These are phyloP conservation scores for Phaenicophaeus curvirostris DNA, from an alignment of 2,797 vertebrate species.

Conservation along the genomic window DNA sequence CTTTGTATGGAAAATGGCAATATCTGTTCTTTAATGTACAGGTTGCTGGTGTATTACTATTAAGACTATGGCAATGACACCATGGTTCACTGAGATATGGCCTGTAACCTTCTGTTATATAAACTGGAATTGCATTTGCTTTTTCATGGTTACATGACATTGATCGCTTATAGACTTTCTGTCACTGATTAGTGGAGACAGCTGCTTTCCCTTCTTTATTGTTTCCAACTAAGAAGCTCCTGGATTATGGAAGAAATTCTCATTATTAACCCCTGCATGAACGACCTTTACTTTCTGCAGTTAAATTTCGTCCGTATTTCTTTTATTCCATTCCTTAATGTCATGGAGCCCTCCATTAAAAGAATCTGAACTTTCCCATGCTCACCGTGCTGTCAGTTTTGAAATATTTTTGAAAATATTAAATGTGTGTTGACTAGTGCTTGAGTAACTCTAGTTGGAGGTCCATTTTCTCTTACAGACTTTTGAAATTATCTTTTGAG, in stretches of 20 bases:
- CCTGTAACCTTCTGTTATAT: not conserved
- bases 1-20: not conserved
- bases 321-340: slow-evolving; percentile 14
- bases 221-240: slow-evolving; percentile 42
- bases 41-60: not conserved
- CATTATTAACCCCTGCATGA: slow-evolving; percentile 27
- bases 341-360: not conserved
- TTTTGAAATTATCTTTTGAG: not conserved
- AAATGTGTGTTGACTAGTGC: not conserved
- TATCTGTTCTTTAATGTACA: not conserved
- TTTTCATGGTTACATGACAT: not conserved
- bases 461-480: not conserved
- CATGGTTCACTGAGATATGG: not conserved
- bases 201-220: slow-evolving; percentile 31
- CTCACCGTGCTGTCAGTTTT: not conserved
- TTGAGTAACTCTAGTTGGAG: not conserved
- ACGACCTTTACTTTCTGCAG: slow-evolving; percentile 48
- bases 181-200: slow-evolving; percentile 35
- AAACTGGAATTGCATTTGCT: not conserved
- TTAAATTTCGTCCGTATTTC: slow-evolving; percentile 24
- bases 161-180: not conserved
- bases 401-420: not conserved
- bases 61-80: not conserved
- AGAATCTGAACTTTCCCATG: not conserved
- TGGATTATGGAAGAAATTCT: slow-evolving; percentile 40